A percentile compares a stretch with the other conserved stretches of the same genome.
phyloP scores from a whole-genome alignment of 2,113 vertebrate genomes.

The Nycticryphes semicollaris region DNA sequence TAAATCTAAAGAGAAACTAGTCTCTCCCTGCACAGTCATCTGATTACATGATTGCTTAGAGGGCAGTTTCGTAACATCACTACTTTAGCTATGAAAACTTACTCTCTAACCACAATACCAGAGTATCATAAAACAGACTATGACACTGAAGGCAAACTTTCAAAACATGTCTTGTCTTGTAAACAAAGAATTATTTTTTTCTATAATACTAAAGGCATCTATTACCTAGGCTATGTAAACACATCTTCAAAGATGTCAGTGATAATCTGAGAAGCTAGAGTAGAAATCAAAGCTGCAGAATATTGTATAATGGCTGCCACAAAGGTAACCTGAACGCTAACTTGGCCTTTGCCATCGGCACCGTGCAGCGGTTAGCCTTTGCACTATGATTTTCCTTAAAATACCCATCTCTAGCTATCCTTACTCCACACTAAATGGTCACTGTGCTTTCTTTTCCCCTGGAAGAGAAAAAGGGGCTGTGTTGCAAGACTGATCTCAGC shows the following conservation, averaged over 20 bases:
- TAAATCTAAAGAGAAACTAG: not conserved
- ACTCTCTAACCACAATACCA: slow-evolving; percentile 23
- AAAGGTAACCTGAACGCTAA: not conserved
- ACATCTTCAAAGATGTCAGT: not conserved
- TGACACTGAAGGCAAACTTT: not conserved
- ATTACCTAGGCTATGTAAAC: not conserved
- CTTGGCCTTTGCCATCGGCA: not conserved
- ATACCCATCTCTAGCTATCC: not conserved
- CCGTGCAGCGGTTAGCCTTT: not conserved
- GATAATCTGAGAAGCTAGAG: not conserved
- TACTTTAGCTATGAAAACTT: not conserved
- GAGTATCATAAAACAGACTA: not conserved
- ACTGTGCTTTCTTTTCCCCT: not conserved
- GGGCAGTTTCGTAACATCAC: not conserved
- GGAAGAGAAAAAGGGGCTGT: not conserved
- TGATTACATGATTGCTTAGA: not conserved
- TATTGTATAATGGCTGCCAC: not conserved
- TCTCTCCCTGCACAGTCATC: not conserved
- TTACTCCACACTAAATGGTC: not conserved
- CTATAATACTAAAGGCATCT: not conserved
- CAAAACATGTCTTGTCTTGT: not conserved
- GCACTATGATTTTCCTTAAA: not conserved
- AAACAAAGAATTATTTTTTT: not conserved
- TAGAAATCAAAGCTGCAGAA: not conserved
- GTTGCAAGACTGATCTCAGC: not conserved